These are phyloP conservation scores for Microcebus murinus DNA, from an alignment of 2,113 vertebrate species.

Conservation along the genomic window DNA sequence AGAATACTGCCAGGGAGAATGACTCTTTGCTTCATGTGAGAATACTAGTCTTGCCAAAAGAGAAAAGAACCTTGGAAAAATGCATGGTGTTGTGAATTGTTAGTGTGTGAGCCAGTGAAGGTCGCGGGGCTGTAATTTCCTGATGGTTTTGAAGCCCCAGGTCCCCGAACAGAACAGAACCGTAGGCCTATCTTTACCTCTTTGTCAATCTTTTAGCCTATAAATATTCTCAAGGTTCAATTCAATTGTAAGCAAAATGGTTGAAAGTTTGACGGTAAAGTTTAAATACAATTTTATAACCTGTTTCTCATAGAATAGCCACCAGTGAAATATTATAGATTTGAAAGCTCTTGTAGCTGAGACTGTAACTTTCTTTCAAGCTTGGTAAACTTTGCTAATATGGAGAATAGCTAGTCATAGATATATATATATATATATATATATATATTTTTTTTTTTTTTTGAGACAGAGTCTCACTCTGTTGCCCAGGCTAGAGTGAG, in stretches of 20 bases:
- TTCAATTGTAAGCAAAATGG: conserved; percentile 29
- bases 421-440: background rate
- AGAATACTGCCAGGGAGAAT: conserved; percentile 51
- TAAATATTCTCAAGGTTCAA: conserved; percentile 7
- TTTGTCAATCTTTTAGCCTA: background rate
- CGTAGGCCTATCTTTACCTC: background rate
- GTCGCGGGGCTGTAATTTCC: conserved; percentile 40
- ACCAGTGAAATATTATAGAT: background rate
- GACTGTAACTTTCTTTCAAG: background rate
- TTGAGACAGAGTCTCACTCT: too few species aligned
- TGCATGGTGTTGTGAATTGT: conserved; percentile 16
- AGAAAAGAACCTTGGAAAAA: conserved; percentile 54
- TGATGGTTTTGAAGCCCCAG: background rate
- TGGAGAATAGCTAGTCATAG: background rate
- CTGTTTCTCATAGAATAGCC: conserved; percentile 28
- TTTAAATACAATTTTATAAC: conserved; percentile 43
- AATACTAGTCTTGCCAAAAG: conserved; percentile 32
- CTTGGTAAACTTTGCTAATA: background rate
- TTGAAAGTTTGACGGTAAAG: background rate
- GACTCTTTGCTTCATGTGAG: conserved; percentile 46
- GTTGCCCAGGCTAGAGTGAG: too few species aligned
- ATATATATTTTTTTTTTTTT: too few species aligned
- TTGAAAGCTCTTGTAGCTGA: conserved; percentile 5
- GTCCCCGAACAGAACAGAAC: background rate
- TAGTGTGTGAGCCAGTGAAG: conserved; percentile 43